A percentile compares a stretch with the other conserved stretches of the same genome.
Evolutionary conservation across 2,797 vertebrate genomes (phyloP).

Genomic region (Chaetodon trifasciatus): DNA sequence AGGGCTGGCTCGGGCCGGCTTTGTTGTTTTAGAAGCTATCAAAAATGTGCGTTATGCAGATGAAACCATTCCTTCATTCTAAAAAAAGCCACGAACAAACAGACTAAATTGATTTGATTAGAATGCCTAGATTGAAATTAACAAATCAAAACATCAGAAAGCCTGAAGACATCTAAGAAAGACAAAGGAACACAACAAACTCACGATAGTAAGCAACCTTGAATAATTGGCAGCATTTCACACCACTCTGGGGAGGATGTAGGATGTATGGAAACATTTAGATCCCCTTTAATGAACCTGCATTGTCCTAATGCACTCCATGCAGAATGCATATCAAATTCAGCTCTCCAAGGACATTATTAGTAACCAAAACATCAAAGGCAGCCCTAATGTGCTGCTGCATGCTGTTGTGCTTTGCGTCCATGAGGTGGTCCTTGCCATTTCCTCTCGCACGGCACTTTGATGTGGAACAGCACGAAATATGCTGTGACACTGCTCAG

Average conservation of each 20-base stretch:
- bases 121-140: constrained; percentile 2
- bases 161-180: constrained; percentile 11
- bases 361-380: constrained; percentile 83
- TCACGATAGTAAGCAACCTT: constrained; percentile 34
- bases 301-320: constrained; percentile 77
- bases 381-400: constrained; percentile 73
- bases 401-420: constrained; percentile 81
- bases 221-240: constrained; percentile 69
- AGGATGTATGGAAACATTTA: constrained; percentile 83
- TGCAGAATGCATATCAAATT: constrained; percentile 82
- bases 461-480: constrained; percentile 84
- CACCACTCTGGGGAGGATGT: constrained; percentile 64
- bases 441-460: constrained; percentile 82
- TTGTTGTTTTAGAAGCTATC: neutral
- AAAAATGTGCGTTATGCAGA: neutral
- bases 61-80: constrained; percentile 1
- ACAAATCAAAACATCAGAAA: constrained; percentile 8
- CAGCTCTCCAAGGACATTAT: constrained; percentile 79
- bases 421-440: constrained; percentile 80
- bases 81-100: neutral
- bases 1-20: neutral
- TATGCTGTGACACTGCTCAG: constrained; percentile 77
- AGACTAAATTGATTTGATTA: neutral
- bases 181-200: constrained; percentile 37
- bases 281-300: constrained; percentile 80